Base-by-base conservation (phyloP, 1,140 invertebrate genomes). In the Luehdorfia chinensis region DNA sequence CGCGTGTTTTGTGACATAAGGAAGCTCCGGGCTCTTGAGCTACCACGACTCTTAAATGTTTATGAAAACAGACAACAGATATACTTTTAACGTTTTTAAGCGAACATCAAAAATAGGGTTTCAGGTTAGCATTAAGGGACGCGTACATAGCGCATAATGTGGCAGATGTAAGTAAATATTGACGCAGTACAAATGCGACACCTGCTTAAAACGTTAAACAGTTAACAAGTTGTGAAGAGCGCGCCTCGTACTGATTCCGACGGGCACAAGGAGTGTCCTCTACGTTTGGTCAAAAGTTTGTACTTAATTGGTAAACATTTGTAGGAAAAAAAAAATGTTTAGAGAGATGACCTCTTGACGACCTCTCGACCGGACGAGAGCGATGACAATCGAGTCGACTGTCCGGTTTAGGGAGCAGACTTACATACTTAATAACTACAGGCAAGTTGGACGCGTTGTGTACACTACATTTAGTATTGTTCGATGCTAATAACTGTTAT, bases 291-390 rank as follows among this genome's bases (percentile, higher is more conserved):
- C 63, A 55, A 62, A 63, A 63, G 32, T 59, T 58, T 57, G 56
- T 57, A 55, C 51, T 56, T 34, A 28, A 31, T 14, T 28, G 45
- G 41, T 41, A 56, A 67, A 67, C 56, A 64, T 63, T 67, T 48
- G 59, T 11, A 6, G 23, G 21, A 14, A 21, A 25, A 39, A 4
- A 28, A 27, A 28, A 43, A 15, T 27, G 54, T 55, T 48, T 37
- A 43, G 43, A 14, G 52, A 51, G 56, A 46, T 62, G 59, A 69
- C 66, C 62, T 61, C 60, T 66, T 48, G 52, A 57, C 60, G 63
- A 66, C 63, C 64, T 50, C 63, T 61, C 55, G 58, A 59, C 52
- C 58, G 62, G 59, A 66, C 66, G 63, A 66, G 50, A 50, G 45
- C 55, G 50, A 53, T 54, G 57, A 58, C 55, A 59, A 55, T 61